Evolutionary conservation across 1,140 invertebrate species (phyloP).

Genomic region (Chironomus striatipennis): DNA sequence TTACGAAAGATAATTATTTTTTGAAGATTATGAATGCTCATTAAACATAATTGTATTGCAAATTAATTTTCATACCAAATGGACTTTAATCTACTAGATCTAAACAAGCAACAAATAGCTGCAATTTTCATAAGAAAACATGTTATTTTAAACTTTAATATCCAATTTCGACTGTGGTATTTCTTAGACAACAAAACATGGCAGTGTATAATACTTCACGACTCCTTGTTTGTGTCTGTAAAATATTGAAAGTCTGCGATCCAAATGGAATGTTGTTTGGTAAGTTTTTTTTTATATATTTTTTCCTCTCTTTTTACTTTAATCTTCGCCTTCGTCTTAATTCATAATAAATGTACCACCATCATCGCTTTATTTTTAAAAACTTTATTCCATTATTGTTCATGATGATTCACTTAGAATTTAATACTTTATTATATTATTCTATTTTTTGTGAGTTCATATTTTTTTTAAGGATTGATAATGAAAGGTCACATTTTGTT

Average conservation of each 20-base stretch:
- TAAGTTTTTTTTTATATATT: neutral
- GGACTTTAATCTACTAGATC: too few species aligned
- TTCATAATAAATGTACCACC: neutral
- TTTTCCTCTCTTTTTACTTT: neutral
- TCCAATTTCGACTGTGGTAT: neutral
- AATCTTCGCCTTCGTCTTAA: neutral
- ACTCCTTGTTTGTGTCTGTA: neutral
- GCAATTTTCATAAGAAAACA: too few species aligned
- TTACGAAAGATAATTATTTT: neutral
- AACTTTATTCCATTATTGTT: neutral
- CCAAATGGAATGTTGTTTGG: constrained; percentile 4
- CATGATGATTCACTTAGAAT: neutral
- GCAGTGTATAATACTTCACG: neutral
- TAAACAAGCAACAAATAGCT: too few species aligned
- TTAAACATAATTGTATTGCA: neutral
- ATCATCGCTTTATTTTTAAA: neutral
- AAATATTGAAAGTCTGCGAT: neutral
- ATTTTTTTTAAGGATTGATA: neutral
- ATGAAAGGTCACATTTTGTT: neutral
- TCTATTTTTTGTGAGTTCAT: too few species aligned
- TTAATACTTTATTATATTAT: neutral
- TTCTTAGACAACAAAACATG: too few species aligned
- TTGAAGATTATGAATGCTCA: neutral
- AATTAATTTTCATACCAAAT: too few species aligned
- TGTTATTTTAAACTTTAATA: neutral